Evolutionary conservation across 1,140 invertebrate species (phyloP), one percentile per base, ranked within the genome.

Genomic region (Aphelenchoides avenae): DNA sequence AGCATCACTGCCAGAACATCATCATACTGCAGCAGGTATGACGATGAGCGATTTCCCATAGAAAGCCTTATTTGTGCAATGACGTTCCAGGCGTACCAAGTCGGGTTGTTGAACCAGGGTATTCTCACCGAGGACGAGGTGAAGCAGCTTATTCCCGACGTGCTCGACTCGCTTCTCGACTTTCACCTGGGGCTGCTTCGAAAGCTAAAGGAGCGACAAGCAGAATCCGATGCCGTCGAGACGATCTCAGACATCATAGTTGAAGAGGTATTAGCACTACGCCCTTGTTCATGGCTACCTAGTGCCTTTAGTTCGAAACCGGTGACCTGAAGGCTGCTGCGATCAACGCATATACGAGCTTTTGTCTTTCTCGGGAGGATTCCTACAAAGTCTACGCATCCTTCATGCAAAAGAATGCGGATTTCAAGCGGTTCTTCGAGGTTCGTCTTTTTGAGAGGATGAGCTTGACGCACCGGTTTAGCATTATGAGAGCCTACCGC

Each of bases 11-110:
- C 36, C 66, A 68, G 46, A 49, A 56, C 20, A 20, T 70, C 3
- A 46, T 70, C 13, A 58, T 68, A 33, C 51, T 70, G 5, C 68
- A 71, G 31, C 68, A 70, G 50, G n/a, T n/a, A n/a, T n/a, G n/a
- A n/a, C n/a, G n/a, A n/a, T n/a, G n/a, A n/a, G n/a, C n/a, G n/a
- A n/a, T n/a, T n/a, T n/a, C n/a, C n/a, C n/a, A n/a, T n/a, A n/a
- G n/a, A n/a, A n/a, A n/a, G n/a, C n/a, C n/a, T n/a, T n/a, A n/a
- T n/a, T n/a, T n/a, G n/a, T n/a, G n/a, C n/a, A n/a, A n/a, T n/a
- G n/a, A n/a, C n/a, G n/a, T n/a, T n/a, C n/a, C n/a, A n/a, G n/a
- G 52, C 57, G 5, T 71, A 64, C 40, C 66, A 72, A 58, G 68
- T 61, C 11, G 68, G 62, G 5, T 31, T 69, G 13, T 24, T 50